phyloP scores from a whole-genome alignment of 2,797 vertebrate genomes.

The Varecia variegata region DNA sequence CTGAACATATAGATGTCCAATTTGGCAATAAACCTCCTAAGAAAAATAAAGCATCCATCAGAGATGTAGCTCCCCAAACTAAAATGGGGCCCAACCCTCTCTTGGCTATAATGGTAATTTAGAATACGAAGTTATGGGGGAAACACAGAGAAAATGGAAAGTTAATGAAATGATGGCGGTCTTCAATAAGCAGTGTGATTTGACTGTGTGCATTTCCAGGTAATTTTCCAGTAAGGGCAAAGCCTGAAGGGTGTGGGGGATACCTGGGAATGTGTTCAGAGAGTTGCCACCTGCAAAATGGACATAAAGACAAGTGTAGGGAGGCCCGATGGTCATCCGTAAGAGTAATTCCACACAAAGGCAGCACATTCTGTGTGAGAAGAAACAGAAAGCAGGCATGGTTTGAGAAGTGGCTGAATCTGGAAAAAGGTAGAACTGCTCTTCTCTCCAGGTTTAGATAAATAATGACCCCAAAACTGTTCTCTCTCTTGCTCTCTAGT shows the following conservation, averaged over 20 bases:
- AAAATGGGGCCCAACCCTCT: background rate
- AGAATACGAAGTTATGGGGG: background rate
- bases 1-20: background rate
- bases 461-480: background rate
- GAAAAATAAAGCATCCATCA: background rate
- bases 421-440: background rate
- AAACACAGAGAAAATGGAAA: background rate
- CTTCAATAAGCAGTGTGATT: background rate
- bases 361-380: background rate
- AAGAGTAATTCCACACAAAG: background rate
- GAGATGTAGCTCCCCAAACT: fast-evolving
- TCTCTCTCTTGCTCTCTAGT: background rate
- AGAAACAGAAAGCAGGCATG: background rate
- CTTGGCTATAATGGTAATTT: background rate
- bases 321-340: fast-evolving
- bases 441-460: background rate
- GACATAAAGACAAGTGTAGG: background rate
- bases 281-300: background rate
- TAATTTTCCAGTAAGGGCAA: background rate
- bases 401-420: background rate
- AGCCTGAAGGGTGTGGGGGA: background rate
- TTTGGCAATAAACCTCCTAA: background rate
- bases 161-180: background rate
- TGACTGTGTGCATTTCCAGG: background rate
- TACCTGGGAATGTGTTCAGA: no score